Evolutionary conservation across 2,113 vertebrate species (phyloP).

Genomic region (Patagioenas fasciata): DNA sequence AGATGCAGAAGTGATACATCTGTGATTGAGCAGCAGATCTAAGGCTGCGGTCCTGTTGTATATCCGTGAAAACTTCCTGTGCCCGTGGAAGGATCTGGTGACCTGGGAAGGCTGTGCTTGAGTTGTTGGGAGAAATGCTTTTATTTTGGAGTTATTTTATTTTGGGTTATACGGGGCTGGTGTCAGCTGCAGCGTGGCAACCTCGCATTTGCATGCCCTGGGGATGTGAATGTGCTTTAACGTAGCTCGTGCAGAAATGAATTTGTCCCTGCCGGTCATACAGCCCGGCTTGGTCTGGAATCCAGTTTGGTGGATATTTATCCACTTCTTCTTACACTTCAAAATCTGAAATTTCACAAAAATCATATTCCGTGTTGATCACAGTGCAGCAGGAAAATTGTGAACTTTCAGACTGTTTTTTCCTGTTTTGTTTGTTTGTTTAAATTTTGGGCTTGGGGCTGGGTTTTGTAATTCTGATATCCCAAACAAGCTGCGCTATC

Average conservation of each 20-base stretch:
- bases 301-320: conserved; percentile 5
- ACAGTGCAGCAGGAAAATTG: background rate
- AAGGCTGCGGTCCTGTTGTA: background rate
- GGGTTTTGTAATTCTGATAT: background rate
- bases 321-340: background rate
- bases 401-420: background rate
- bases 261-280: background rate
- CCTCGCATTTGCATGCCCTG: conserved; percentile 42
- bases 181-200: conserved; percentile 32
- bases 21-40: background rate
- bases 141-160: background rate
- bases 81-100: background rate
- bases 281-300: background rate
- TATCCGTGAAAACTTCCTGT: background rate
- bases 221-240: conserved; percentile 41
- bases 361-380: background rate
- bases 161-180: background rate
- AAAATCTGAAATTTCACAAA: background rate
- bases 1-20: background rate
- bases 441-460: background rate
- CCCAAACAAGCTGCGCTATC: rapidly evolving
- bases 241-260: background rate
- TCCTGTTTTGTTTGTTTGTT: background rate
- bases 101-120: background rate
- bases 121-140: background rate